phyloP scores from a whole-genome alignment of 2,113 vertebrate species.

The Stictonetta naevosa region DNA sequence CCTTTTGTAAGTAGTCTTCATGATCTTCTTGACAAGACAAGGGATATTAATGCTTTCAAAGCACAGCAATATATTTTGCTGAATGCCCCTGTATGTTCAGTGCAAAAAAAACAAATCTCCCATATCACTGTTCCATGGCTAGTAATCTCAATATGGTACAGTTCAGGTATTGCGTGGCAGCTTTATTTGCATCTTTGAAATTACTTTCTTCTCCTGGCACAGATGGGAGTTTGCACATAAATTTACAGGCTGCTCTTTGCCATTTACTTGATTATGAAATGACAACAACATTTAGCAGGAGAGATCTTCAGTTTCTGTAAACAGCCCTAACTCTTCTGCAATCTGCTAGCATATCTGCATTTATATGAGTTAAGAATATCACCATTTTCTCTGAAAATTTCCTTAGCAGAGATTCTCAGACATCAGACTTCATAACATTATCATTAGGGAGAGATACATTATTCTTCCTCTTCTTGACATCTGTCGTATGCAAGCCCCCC shows the following conservation, averaged over 20 bases:
- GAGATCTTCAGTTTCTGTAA: constrained; percentile 39
- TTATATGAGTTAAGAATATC: background rate
- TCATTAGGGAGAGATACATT: background rate
- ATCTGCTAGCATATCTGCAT: background rate
- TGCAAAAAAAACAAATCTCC: background rate
- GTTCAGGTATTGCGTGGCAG: background rate
- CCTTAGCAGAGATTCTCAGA: background rate
- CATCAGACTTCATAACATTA: background rate
- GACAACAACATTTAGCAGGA: constrained; percentile 33
- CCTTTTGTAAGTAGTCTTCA: background rate
- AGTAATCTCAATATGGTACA: background rate
- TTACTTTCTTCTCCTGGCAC: constrained; percentile 7
- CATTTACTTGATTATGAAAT: constrained; percentile 39
- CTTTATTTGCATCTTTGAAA: constrained; percentile 25
- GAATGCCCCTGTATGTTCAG: background rate
- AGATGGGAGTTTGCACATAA: constrained; percentile 38
- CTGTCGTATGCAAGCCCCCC: background rate
- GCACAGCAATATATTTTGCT: background rate
- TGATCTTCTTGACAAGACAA: background rate
- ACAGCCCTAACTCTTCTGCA: background rate
- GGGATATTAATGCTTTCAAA: background rate
- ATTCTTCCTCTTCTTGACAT: background rate
- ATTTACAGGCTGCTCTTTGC: constrained; percentile 34
- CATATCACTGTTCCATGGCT: background rate
- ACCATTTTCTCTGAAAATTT: background rate